Evolutionary conservation across 2,113 vertebrate species (phyloP).

Genomic region (Petroica traversi): DNA sequence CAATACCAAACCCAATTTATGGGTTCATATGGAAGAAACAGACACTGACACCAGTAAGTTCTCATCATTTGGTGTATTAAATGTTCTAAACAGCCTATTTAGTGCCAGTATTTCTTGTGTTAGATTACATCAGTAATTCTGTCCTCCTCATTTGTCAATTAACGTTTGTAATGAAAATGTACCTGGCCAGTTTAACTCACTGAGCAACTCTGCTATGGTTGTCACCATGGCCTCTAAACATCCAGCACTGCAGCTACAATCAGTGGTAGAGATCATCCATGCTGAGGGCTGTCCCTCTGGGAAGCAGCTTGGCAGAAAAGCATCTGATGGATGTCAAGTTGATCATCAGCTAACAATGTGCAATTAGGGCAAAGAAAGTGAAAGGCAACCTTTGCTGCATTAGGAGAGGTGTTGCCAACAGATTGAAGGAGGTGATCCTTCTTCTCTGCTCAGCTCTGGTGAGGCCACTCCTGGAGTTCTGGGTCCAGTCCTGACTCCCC

Average conservation of each 20-base stretch:
- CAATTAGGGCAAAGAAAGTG: not conserved
- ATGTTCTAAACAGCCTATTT: not conserved
- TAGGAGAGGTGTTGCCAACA: not conserved
- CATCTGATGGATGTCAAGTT: not conserved
- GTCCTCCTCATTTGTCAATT: not conserved
- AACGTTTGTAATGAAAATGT: not conserved
- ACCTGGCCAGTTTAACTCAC: not conserved
- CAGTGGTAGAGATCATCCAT: not conserved
- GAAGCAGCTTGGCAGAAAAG: not conserved
- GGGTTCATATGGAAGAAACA: not conserved
- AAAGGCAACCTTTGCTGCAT: not conserved
- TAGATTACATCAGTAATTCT: not conserved
- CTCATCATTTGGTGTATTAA: not conserved
- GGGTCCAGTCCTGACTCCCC: not conserved
- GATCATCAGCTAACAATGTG: not conserved
- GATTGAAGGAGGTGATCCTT: not conserved
- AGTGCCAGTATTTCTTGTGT: not conserved
- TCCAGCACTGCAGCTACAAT: not conserved
- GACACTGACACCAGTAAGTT: not conserved
- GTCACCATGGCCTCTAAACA: not conserved
- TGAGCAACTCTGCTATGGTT: not conserved
- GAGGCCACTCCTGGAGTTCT: not conserved
- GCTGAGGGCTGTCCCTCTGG: not conserved
- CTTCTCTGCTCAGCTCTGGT: not conserved
- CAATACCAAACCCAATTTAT: not conserved